phyloP scores from a whole-genome alignment of 2,888 invertebrate species.

The Pseudococcus longispinus region DNA sequence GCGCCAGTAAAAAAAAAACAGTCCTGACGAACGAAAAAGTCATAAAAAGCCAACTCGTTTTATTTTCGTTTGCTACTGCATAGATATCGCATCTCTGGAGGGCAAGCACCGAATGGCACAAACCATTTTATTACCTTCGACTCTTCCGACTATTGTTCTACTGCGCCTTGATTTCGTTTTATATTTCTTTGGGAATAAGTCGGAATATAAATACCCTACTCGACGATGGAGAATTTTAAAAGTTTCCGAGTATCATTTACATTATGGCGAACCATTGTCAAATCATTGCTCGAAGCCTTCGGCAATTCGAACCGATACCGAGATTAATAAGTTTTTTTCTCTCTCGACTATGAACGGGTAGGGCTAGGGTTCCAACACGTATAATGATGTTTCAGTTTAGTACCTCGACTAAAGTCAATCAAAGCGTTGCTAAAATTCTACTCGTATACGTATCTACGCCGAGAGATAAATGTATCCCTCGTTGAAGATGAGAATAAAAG shows the following conservation, averaged over 20 bases:
- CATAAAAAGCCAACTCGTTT: constrained; percentile 36
- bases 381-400: background rate
- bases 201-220: constrained; percentile 31
- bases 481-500: background rate
- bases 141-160: constrained; percentile 34
- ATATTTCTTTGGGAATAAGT: constrained; percentile 26
- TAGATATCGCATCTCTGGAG: constrained; percentile 41
- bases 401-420: background rate
- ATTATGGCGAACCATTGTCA: constrained; percentile 13
- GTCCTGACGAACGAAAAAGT: constrained; percentile 33
- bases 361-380: background rate
- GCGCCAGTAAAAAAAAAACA: constrained; percentile 39
- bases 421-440: no score
- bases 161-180: constrained; percentile 28
- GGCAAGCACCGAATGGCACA: constrained; percentile 42
- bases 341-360: background rate
- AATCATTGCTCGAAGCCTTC: background rate
- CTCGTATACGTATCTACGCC: background rate
- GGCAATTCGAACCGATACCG: background rate
- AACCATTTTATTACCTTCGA: constrained; percentile 40
- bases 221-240: background rate
- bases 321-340: constrained; percentile 9
- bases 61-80: constrained; percentile 36
- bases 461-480: background rate
- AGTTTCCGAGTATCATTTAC: background rate